Conservation (phyloP, 1,140 invertebrate genomes). For the Pinna nobilis region DNA sequence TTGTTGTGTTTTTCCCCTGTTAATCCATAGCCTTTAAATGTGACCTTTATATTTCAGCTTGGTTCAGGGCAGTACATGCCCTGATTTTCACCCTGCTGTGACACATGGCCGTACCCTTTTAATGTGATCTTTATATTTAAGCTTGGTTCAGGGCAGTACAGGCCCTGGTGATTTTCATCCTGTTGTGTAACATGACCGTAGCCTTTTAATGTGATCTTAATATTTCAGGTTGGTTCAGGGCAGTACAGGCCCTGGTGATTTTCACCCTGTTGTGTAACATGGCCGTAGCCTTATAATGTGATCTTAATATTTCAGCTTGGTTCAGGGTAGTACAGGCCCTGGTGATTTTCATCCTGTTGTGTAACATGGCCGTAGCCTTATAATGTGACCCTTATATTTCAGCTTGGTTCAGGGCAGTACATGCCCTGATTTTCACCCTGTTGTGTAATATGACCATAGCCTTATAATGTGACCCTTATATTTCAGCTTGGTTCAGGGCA, state of each 20-base stretch:
- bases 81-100: constrained; percentile 26
- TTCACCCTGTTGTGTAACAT: constrained; percentile 59
- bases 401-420: background rate
- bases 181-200: constrained; percentile 52
- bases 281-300: background rate
- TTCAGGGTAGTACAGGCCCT: constrained; percentile 93
- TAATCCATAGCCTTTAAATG: no score
- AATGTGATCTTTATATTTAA: constrained; percentile 77
- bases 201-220: no score
- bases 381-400: no score
- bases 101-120: constrained; percentile 35
- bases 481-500: constrained; percentile 3
- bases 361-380: constrained; percentile 45
- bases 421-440: no score
- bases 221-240: constrained; percentile 3
- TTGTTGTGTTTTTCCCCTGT: no score
- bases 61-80: background rate
- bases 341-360: constrained; percentile 78
- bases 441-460: no score
- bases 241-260: background rate
- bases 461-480: no score
- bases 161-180: constrained; percentile 83
- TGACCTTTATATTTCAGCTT: background rate
- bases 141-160: constrained; percentile 96
- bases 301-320: constrained; percentile 86